Conservation (phyloP, 2,888 invertebrate genomes). For the Incurvaria masculella region DNA sequence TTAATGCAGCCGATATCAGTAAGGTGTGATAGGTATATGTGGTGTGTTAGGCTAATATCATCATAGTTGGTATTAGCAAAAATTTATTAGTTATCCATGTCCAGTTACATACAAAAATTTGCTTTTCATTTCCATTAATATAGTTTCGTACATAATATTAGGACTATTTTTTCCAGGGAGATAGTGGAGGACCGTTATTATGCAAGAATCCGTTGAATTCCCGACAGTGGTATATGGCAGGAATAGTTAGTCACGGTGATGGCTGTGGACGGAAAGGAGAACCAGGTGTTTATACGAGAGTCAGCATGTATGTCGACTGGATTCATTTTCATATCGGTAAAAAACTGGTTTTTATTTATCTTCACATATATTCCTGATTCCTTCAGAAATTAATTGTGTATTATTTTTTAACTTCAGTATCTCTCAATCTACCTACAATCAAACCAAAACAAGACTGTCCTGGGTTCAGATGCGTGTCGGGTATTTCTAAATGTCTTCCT, state of each 20-base stretch:
- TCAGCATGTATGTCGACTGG: constrained; percentile 74
- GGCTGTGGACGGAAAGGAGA: constrained; percentile 79
- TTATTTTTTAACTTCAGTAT: constrained; percentile 32
- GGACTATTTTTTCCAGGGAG: constrained; percentile 49
- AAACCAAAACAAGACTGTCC: constrained; percentile 65
- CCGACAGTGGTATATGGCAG: constrained; percentile 76
- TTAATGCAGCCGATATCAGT: background rate
- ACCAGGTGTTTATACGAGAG: constrained; percentile 80
- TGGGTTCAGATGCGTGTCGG: constrained; percentile 67
- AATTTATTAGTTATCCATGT: background rate
- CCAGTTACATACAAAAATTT: background rate
- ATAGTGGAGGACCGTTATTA: constrained; percentile 82
- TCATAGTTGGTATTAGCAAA: background rate
- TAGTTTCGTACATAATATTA: background rate
- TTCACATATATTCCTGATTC: background rate
- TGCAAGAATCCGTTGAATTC: constrained; percentile 66
- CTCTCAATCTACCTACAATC: constrained; percentile 39
- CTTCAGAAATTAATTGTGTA: constrained; percentile 4
- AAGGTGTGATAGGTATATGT: background rate
- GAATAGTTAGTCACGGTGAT: constrained; percentile 83
- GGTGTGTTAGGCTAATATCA: background rate
- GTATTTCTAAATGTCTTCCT: constrained; percentile 66
- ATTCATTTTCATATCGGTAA: constrained; percentile 35
- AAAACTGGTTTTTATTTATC: constrained; percentile 1
- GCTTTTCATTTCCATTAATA: background rate